Conservation (phyloP, 2,888 invertebrate species). For the Zonitis immaculata region DNA sequence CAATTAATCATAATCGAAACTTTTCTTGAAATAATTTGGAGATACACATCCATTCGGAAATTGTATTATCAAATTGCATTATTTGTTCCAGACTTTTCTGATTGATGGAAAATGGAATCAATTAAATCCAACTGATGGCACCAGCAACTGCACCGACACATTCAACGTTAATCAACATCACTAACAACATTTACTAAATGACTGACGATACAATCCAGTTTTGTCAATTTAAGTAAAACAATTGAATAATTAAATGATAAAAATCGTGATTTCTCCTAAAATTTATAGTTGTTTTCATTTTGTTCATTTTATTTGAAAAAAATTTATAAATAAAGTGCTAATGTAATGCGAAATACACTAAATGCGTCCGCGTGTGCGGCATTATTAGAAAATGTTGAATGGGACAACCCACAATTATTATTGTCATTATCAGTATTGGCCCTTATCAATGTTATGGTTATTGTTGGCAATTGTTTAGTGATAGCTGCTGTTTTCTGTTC, state of each 20-base stretch:
- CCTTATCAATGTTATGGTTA: conserved; percentile 82
- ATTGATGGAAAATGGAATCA: conserved; percentile 11
- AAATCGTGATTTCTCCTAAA: no score
- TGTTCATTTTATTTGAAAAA: no score
- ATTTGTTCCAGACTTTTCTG: conserved; percentile 16
- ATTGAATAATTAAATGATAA: no score
- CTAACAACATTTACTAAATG: no score
- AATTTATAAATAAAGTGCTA: conserved; percentile 23
- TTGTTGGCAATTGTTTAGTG: conserved; percentile 87
- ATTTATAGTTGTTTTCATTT: no score
- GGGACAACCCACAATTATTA: conserved; percentile 75
- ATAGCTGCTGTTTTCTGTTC: conserved; percentile 89
- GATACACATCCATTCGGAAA: no score
- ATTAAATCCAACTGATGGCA: background rate
- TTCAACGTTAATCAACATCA: background rate
- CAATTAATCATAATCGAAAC: no score
- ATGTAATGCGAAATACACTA: conserved; percentile 65
- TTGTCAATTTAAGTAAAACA: no score
- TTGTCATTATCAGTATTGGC: conserved; percentile 72
- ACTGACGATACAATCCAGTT: no score
- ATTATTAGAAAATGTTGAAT: conserved; percentile 73
- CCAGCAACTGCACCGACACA: no score
- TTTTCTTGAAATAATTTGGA: background rate
- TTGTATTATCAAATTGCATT: conserved; percentile 12
- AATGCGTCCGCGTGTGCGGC: conserved; percentile 79